phyloP scores from a whole-genome alignment of 2,113 vertebrate species.

The Indri indri region DNA sequence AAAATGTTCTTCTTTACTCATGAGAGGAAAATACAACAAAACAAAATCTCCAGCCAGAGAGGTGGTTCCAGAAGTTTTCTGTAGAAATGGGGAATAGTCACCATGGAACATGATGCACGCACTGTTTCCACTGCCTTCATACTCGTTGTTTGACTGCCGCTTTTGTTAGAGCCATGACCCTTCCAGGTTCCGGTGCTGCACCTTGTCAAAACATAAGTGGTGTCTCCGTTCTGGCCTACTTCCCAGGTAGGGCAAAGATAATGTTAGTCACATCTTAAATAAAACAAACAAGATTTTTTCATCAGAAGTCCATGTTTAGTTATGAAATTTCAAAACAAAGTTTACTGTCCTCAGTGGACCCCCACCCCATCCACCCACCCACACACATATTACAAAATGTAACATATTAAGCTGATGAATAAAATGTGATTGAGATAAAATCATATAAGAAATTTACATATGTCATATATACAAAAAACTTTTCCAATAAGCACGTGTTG shows the following conservation, averaged over 20 bases:
- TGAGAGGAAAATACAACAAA: not conserved
- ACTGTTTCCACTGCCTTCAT: rapidly evolving
- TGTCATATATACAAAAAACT: not conserved
- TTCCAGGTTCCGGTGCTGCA: rapidly evolving
- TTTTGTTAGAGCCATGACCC: rapidly evolving
- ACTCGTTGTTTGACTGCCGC: not conserved
- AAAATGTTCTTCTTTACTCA: not conserved
- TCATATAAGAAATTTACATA: not conserved
- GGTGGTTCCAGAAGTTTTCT: not conserved
- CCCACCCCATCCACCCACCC: not conserved
- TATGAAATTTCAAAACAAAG: not conserved
- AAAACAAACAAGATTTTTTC: not conserved
- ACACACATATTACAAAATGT: not conserved
- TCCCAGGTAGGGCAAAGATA: not conserved
- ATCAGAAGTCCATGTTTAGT: not conserved
- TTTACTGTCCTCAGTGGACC: not conserved
- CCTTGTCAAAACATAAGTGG: rapidly evolving
- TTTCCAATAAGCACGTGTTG: not conserved
- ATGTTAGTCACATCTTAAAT: not conserved
- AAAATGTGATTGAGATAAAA: not conserved
- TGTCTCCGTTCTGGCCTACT: rapidly evolving
- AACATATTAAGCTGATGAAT: not conserved
- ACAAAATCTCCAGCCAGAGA: not conserved
- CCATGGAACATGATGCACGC: rapidly evolving
- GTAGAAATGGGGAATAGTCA: not conserved